Percentiles rank a stretch among this genome's conserved stretches.
Evolutionary conservation across 2,797 vertebrate species (phyloP).

Genomic region (Trematomus bernacchii): DNA sequence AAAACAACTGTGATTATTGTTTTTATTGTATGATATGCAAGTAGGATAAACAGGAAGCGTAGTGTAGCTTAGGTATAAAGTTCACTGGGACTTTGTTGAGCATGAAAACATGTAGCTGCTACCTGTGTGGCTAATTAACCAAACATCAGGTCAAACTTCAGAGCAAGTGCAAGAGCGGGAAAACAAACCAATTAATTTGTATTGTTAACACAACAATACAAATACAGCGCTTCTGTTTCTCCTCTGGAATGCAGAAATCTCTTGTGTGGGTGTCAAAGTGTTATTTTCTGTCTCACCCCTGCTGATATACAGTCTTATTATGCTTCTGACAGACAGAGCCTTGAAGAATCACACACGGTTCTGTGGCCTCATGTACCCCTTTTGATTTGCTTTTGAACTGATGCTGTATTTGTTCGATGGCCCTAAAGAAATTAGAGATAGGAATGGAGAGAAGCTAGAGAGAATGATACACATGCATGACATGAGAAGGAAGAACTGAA

Average conservation of each 20-base stretch:
- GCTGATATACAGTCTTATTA: conserved; percentile 34
- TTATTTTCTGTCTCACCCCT: conserved; percentile 18
- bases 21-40: too few relatives aligned
- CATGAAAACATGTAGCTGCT: too few relatives aligned
- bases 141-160: too few relatives aligned
- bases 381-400: conserved; percentile 19
- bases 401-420: conserved; percentile 22
- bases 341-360: conserved; percentile 21
- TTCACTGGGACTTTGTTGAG: too few relatives aligned
- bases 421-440: conserved; percentile 8
- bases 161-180: background rate
- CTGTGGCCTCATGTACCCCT: conserved; percentile 18
- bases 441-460: background rate
- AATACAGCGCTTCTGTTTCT: conserved; percentile 17
- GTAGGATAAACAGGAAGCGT: too few relatives aligned
- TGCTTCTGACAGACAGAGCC: conserved; percentile 10
- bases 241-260: conserved; percentile 7
- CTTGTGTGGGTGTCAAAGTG: conserved; percentile 6
- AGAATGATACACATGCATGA: background rate
- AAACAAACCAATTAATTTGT: conserved; percentile 32
- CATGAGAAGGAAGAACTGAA: background rate
- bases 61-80: too few relatives aligned
- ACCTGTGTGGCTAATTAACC: too few relatives aligned
- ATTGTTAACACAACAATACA: conserved; percentile 12
- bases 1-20: too few relatives aligned